phyloP scores from a whole-genome alignment of 2,113 vertebrate species.

The Haemorhous mexicanus region DNA sequence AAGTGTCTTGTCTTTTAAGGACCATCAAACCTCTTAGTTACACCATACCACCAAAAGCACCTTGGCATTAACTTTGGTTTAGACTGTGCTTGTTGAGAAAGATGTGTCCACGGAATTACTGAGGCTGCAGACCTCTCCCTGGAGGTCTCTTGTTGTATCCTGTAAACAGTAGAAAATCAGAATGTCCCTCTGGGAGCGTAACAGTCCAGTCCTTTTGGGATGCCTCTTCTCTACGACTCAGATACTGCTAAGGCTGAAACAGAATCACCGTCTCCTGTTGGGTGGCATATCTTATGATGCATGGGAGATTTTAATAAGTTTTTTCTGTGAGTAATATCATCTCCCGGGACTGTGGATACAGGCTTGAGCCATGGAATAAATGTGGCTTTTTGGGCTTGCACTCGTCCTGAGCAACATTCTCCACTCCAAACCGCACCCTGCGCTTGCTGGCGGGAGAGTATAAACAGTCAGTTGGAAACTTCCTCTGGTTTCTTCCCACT shows the following conservation, averaged over 20 bases:
- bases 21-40: not conserved
- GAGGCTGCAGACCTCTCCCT: not conserved
- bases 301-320: conserved; percentile 56
- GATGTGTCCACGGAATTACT: not conserved
- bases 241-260: not conserved
- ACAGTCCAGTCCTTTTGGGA: not conserved
- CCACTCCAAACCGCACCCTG: conserved; percentile 57
- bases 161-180: not conserved
- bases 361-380: conserved; percentile 50
- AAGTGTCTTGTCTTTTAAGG: not conserved
- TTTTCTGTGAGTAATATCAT: conserved; percentile 64
- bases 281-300: conserved; percentile 59
- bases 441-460: not conserved
- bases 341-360: conserved; percentile 40
- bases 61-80: not conserved
- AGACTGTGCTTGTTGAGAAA: not conserved
- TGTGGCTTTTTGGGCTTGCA: conserved; percentile 50
- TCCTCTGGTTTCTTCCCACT: conserved; percentile 32
- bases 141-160: not conserved
- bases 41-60: not conserved
- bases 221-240: not conserved
- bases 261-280: conserved; percentile 16
- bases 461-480: conserved; percentile 42
- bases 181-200: not conserved
- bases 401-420: conserved; percentile 53